These are phyloP conservation scores for Thysanoteuthis rhombus DNA, from an alignment of 2,888 invertebrate species.

Conservation along the genomic window DNA sequence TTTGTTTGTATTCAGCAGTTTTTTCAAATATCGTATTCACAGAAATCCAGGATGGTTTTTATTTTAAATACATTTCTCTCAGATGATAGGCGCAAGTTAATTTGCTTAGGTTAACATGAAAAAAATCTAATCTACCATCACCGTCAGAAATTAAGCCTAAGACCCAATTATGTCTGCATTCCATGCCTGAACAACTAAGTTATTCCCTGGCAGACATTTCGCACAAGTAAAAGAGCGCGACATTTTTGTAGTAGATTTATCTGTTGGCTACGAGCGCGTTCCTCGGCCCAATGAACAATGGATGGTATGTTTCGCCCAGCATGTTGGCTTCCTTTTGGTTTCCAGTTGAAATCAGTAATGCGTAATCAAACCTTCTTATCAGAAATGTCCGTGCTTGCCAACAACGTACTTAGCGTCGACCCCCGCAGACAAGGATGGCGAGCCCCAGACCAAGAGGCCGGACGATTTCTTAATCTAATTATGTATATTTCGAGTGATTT, in stretches of 20 bases:
- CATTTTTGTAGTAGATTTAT: not conserved
- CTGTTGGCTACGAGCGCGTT: not conserved
- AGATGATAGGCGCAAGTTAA: not conserved
- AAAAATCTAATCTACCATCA: not conserved
- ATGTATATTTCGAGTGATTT: not conserved
- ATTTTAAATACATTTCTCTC: not conserved
- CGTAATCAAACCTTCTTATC: not conserved
- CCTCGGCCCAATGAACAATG: not conserved
- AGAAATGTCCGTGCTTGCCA: not conserved
- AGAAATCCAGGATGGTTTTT: not conserved
- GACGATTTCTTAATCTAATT: not conserved
- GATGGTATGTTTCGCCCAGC: not conserved
- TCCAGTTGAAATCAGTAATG: not conserved
- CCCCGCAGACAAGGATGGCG: not conserved
- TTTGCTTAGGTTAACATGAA: not conserved
- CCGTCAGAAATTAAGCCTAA: not conserved
- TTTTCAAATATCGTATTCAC: not conserved
- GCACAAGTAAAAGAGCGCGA: not conserved
- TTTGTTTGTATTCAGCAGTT: not conserved
- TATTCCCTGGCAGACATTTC: not conserved
- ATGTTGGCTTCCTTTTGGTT: not conserved
- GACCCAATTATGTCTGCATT: not conserved
- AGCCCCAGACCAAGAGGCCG: not conserved
- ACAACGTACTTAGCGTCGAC: not conserved
- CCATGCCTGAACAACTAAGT: not conserved